Percentiles rank a stretch among this genome's conserved stretches.
These are phyloP conservation scores for Tachystola acroxantha DNA, from an alignment of 2,888 invertebrate species.

Conservation along the genomic window DNA sequence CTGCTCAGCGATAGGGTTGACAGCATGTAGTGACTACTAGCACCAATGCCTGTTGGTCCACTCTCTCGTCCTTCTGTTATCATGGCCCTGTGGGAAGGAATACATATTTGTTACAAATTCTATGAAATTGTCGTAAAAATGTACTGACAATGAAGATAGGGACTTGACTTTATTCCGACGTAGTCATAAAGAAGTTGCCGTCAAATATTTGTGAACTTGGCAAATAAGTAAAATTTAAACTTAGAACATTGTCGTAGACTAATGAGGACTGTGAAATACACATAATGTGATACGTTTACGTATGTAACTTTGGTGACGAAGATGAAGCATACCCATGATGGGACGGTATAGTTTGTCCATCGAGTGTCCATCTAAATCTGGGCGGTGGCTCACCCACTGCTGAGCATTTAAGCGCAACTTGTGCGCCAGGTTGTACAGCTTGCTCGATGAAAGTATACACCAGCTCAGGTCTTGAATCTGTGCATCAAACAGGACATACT, in stretches of 20 bases:
- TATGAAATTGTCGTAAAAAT: too few species aligned
- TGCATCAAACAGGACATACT: constrained; percentile 14
- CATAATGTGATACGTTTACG: too few species aligned
- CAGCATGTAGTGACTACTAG: constrained; percentile 83
- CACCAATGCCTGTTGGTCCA: constrained; percentile 51
- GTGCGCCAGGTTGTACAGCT: constrained; percentile 82
- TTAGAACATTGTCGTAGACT: too few species aligned
- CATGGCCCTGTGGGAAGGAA: constrained; percentile 40
- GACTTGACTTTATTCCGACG: too few species aligned
- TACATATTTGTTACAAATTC: too few species aligned
- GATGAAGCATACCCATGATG: constrained; percentile 68
- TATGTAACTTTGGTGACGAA: too few species aligned
- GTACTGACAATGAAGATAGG: too few species aligned
- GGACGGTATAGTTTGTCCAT: constrained; percentile 61
- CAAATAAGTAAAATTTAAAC: neutral
- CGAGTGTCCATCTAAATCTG: constrained; percentile 63
- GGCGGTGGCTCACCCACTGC: constrained; percentile 93
- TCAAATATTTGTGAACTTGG: neutral
- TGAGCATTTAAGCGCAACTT: constrained; percentile 90
- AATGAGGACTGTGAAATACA: too few species aligned
- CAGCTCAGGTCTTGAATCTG: constrained; percentile 89
- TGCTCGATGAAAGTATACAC: constrained; percentile 91
- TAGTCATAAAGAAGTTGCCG: too few species aligned
- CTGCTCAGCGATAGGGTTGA: constrained; percentile 88
- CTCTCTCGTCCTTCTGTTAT: constrained; percentile 64